These are phyloP conservation scores for Hoplodrina blanda DNA, from an alignment of 2,888 invertebrate genomes.

Conservation along the genomic window DNA sequence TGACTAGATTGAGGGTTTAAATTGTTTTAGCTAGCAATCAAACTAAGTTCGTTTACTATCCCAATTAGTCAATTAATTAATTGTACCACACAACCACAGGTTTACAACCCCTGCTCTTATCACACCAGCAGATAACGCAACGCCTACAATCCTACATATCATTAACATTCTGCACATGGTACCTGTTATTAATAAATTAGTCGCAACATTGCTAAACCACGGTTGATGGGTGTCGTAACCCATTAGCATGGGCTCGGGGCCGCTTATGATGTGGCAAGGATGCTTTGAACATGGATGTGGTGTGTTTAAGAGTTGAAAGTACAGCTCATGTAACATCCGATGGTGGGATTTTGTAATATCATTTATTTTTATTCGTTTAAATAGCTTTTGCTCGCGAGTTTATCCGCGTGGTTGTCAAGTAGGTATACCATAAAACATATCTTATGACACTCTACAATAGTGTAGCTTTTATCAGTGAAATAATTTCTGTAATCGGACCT, in stretches of 20 bases:
- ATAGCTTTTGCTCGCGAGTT: too few species aligned
- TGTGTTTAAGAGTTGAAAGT: too few species aligned
- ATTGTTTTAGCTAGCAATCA: background rate
- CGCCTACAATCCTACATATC: slow-evolving; percentile 24
- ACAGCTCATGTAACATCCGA: background rate
- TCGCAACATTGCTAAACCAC: background rate
- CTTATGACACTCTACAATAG: too few species aligned
- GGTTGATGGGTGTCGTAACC: slow-evolving; percentile 26
- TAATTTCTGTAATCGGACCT: too few species aligned
- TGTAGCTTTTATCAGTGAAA: too few species aligned
- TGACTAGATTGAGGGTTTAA: too few species aligned
- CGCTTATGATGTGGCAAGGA: slow-evolving; percentile 9
- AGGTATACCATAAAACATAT: too few species aligned
- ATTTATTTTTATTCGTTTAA: too few species aligned
- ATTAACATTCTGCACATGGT: slow-evolving; percentile 16
- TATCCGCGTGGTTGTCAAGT: too few species aligned
- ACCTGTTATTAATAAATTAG: slow-evolving; percentile 10
- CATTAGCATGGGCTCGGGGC: slow-evolving; percentile 28
- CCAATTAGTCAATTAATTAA: background rate
- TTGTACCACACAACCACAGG: background rate
- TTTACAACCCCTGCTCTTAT: slow-evolving; percentile 21
- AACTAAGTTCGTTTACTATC: background rate
- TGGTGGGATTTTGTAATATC: background rate
- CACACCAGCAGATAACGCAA: slow-evolving; percentile 38
- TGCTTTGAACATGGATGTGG: background rate